Base-by-base conservation (phyloP, 1,140 invertebrate species). In the Tetragonula clypearis region DNA sequence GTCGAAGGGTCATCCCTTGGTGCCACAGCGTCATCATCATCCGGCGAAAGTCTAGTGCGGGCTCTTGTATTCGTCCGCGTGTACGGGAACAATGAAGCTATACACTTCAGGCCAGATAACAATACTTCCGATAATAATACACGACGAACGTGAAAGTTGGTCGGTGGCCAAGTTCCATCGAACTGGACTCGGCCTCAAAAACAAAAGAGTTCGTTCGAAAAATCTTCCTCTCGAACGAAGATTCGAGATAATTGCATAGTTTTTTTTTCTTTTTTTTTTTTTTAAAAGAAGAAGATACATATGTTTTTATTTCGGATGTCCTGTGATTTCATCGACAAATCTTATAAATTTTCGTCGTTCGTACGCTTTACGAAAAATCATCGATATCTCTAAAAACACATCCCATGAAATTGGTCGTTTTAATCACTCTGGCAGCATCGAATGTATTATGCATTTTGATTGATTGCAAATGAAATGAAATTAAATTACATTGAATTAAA, bases 101-200 rank as follows among this genome's bases (percentile, higher is more conserved):
- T 69, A 26, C 72, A 62, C 86, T 87, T 76, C 66, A 80, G 80
- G 15, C 82, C 77, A 60, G 82, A 82, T 88, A 88, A 88, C 86
- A 88, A 88, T 88, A 88, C 87, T 88, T 84, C 78, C 86, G 88
- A 89, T 89, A 90, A 86, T 83, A 86, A 84, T 81, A 88, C 85
- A 82, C 82, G 78, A 68, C 78, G 68, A 78, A 87, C 88, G 66
- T 65, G 79, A 80, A 82, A 79, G 74, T 84, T 88, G 76, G 87
- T 66, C 56, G 41, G 58, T n/a, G 19, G 87, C 87, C 87, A 88
- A 80, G 72, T 84, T 84, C 60, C 79, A 68, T 23, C 53, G 83
- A 49, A 12, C 84, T 68, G 87, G 79, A 81, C 73, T 84, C 75
- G 76, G 81, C 62, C 86, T 56, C 15, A 84, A 87, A 78, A 78